A percentile compares a stretch with the other conserved stretches of the same genome.
These are phyloP conservation scores for Dendrocincla tyrannina DNA, from an alignment of 2,797 vertebrate genomes.

Conservation along the genomic window DNA sequence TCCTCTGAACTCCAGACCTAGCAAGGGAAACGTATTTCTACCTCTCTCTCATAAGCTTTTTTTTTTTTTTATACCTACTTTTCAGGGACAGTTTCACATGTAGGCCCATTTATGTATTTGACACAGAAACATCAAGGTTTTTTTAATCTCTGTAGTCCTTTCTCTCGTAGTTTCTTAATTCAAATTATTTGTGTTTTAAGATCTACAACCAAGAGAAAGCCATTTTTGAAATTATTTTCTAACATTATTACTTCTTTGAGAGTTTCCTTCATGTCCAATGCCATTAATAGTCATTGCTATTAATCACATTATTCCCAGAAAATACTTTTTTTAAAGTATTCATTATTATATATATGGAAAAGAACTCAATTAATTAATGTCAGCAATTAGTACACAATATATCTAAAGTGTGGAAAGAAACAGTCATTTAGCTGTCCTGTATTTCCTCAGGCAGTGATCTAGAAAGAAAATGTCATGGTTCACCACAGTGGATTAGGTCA, in stretches of 20 bases:
- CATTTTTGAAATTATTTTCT: not conserved
- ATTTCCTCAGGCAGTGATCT: not conserved
- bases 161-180: not conserved
- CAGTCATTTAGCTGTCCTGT: not conserved
- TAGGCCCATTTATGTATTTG: fast-evolving
- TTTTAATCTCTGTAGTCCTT: not conserved
- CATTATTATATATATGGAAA: not conserved
- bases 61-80: not conserved
- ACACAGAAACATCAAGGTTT: not conserved
- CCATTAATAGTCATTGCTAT: not conserved
- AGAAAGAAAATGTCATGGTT: not conserved
- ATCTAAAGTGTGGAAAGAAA: not conserved
- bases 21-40: not conserved
- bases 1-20: not conserved
- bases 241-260: not conserved
- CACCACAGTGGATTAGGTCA: not conserved
- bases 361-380: not conserved
- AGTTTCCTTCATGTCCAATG: not conserved
- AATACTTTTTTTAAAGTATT: not conserved
- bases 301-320: not conserved
- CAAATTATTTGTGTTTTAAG: not conserved
- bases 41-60: not conserved
- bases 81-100: not conserved
- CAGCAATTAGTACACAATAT: not conserved
- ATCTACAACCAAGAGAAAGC: not conserved